Conservation (phyloP, 2,888 invertebrate species). For the Dryomyza anilis region DNA sequence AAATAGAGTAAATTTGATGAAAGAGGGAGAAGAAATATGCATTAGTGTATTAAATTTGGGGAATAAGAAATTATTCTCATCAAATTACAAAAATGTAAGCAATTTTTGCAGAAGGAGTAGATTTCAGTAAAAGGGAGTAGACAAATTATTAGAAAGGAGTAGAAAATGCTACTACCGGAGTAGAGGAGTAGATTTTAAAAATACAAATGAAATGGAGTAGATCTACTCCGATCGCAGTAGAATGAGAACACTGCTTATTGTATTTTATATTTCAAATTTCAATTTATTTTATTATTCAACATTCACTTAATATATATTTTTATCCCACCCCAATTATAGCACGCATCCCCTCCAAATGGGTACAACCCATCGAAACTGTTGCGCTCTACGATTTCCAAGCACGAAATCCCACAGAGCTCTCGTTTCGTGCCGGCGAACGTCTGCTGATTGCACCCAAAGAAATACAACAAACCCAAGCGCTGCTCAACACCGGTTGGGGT, state of each 20-base stretch:
- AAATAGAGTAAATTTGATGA: too few relatives aligned
- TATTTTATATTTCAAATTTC: too few relatives aligned
- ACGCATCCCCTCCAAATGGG: constrained; percentile 73
- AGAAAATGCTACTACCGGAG: too few relatives aligned
- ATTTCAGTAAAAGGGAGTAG: too few relatives aligned
- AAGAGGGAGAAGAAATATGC: too few relatives aligned
- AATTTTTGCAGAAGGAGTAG: too few relatives aligned
- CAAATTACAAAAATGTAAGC: too few relatives aligned
- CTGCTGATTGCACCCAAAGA: constrained; percentile 83
- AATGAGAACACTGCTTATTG: too few relatives aligned
- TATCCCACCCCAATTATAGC: constrained; percentile 57
- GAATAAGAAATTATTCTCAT: too few relatives aligned
- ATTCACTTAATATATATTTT: not conserved
- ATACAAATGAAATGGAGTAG: not conserved
- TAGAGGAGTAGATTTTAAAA: not conserved
- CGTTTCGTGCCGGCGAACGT: constrained; percentile 76
- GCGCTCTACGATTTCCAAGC: constrained; percentile 79
- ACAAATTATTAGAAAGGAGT: too few relatives aligned
- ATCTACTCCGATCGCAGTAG: not conserved
- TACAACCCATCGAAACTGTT: constrained; percentile 69
- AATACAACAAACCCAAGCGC: constrained; percentile 70
- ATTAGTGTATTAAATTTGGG: too few relatives aligned
- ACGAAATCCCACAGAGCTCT: constrained; percentile 75
- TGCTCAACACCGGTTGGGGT: constrained; percentile 74
- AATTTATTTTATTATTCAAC: not conserved